A percentile compares a stretch with the other conserved stretches of the same genome.
These are phyloP conservation scores for Bostrychus sinensis DNA, from an alignment of 2,113 vertebrate genomes.

Conservation along the genomic window DNA sequence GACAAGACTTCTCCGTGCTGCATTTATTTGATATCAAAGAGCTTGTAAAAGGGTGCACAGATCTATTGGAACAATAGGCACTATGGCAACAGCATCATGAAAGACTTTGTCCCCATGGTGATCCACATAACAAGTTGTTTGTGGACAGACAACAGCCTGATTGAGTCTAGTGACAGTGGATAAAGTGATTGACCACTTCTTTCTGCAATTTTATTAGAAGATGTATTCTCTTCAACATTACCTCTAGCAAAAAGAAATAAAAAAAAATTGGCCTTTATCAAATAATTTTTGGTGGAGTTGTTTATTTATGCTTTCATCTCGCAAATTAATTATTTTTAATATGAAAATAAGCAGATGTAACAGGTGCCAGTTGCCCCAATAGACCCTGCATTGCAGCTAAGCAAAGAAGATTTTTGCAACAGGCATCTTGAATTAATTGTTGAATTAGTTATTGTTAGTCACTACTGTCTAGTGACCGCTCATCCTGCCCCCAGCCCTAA, in stretches of 20 bases:
- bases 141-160: slow-evolving; percentile 31
- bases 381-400: too few relatives aligned
- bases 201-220: not conserved
- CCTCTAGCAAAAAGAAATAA: not conserved
- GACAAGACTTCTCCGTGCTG: slow-evolving; percentile 6
- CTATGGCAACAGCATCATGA: slow-evolving; percentile 79
- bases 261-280: not conserved
- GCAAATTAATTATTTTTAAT: slow-evolving; percentile 36
- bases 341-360: slow-evolving; percentile 44
- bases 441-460: too few relatives aligned
- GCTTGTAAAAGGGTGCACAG: slow-evolving; percentile 46
- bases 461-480: too few relatives aligned
- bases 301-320: slow-evolving; percentile 6
- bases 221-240: not conserved
- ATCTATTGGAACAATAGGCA: slow-evolving; percentile 64
- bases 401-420: too few relatives aligned
- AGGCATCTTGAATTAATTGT: too few relatives aligned
- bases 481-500: too few relatives aligned
- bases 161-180: slow-evolving; percentile 1
- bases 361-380: not conserved
- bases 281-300: not conserved
- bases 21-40: slow-evolving; percentile 60
- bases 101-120: slow-evolving; percentile 75
- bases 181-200: slow-evolving; percentile 7
- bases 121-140: slow-evolving; percentile 62